Conservation (phyloP, 1,140 invertebrate species). For the Zelostemma sp. region DNA sequence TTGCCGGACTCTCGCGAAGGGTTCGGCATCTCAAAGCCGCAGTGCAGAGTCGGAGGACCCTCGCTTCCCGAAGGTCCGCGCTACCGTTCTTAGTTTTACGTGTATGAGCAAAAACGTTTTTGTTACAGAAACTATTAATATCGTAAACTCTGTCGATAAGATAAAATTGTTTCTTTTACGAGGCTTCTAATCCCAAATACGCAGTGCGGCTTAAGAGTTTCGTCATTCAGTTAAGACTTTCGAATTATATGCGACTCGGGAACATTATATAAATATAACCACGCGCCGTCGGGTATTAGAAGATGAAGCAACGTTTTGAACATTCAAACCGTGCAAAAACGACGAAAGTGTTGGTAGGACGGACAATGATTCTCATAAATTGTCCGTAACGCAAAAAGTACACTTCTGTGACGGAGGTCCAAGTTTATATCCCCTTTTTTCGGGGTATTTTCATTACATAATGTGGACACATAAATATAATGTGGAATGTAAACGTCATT, state of each 20-base stretch:
- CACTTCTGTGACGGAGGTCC: background rate
- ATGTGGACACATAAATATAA: constrained; percentile 28
- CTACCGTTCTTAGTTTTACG: too few species aligned
- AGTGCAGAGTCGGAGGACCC: too few species aligned
- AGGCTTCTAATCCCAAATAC: constrained; percentile 43
- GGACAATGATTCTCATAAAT: background rate
- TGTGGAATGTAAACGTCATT: constrained; percentile 38
- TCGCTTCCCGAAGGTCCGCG: too few species aligned
- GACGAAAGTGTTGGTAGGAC: background rate
- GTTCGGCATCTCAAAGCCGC: too few species aligned
- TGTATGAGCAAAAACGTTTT: too few species aligned
- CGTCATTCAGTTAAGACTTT: constrained; percentile 10
- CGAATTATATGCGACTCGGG: constrained; percentile 10
- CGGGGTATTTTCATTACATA: constrained; percentile 28
- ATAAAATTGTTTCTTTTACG: constrained; percentile 27
- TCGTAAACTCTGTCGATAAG: constrained; percentile 19
- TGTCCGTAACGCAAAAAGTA: background rate
- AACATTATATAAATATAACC: constrained; percentile 2
- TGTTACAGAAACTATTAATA: constrained; percentile 25
- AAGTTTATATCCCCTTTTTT: constrained; percentile 31
- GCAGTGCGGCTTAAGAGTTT: constrained; percentile 1
- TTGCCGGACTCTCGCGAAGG: too few species aligned
- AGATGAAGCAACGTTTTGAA: background rate
- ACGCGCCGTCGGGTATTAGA: background rate
- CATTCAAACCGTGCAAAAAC: background rate